Evolutionary conservation across 2,888 invertebrate genomes (phyloP).

Genomic region (Cephus rjabovi): DNA sequence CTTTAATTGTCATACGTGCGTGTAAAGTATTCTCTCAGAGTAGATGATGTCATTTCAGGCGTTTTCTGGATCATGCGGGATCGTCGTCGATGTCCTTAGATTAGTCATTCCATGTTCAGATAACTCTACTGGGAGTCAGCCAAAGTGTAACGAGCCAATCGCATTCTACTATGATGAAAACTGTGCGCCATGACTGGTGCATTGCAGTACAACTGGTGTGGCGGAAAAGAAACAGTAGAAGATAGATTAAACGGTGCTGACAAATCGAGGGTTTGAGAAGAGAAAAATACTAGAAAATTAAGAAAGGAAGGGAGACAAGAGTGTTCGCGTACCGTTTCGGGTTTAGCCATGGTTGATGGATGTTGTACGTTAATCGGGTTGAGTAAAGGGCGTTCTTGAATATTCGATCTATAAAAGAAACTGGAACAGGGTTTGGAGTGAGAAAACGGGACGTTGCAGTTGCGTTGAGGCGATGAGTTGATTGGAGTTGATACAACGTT

Average conservation of each 20-base stretch:
- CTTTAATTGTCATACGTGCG: neutral
- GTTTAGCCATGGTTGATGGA: slow-evolving; percentile 17
- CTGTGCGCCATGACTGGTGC: slow-evolving; percentile 21
- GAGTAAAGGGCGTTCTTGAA: neutral
- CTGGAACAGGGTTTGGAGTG: neutral
- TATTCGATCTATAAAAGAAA: neutral
- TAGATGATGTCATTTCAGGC: neutral
- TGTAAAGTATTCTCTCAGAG: neutral
- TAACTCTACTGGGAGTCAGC: neutral
- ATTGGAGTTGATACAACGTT: neutral
- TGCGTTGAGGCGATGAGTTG: neutral
- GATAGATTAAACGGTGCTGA: neutral
- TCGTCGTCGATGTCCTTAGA: neutral
- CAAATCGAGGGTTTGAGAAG: neutral
- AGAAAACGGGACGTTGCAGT: neutral
- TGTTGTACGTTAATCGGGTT: neutral
- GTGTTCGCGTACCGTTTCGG: slow-evolving; percentile 3
- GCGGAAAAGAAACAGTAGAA: neutral
- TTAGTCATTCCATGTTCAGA: neutral
- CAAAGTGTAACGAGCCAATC: slow-evolving; percentile 20
- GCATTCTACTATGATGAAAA: slow-evolving; percentile 20
- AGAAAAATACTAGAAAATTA: neutral
- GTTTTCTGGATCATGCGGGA: neutral
- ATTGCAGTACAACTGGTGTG: slow-evolving; percentile 16
- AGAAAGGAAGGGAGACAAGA: neutral